Evolutionary conservation across 2,888 invertebrate species (phyloP).

Genomic region (Drosophila algonquin): DNA sequence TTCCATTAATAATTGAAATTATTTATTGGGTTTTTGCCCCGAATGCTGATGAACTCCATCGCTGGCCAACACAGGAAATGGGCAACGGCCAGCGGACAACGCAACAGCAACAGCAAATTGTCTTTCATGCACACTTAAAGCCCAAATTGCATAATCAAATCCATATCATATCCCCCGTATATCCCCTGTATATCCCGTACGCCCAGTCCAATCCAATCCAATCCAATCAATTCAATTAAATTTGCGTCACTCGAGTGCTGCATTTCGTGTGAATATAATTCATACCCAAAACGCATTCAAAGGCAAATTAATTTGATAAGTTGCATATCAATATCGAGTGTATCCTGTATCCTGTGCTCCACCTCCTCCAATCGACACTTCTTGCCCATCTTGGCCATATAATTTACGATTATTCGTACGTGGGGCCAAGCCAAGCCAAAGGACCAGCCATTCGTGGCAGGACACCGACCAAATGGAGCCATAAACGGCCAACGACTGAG

Average conservation of each 20-base stretch:
- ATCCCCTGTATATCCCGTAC: no score
- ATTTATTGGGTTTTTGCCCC: constrained; percentile 16
- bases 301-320: constrained; percentile 20
- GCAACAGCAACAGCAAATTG: constrained; percentile 32
- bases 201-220: background rate
- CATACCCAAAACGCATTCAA: constrained; percentile 22
- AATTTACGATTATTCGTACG: constrained; percentile 2
- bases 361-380: constrained; percentile 15
- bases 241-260: constrained; percentile 23
- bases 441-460: background rate
- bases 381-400: background rate
- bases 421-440: background rate
- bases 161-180: constrained; percentile 8
- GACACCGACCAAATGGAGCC: constrained; percentile 31
- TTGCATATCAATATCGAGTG: constrained; percentile 29
- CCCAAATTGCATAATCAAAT: constrained; percentile 42
- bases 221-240: constrained; percentile 28
- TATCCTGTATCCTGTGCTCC: constrained; percentile 1
- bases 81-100: no score
- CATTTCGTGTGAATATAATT: constrained; percentile 29
- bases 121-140: constrained; percentile 28
- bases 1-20: constrained; percentile 46
- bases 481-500: constrained; percentile 50
- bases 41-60: constrained; percentile 30
- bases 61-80: background rate